Evolutionary conservation across 2,888 invertebrate genomes (phyloP).

Genomic region (Lymantria dispar): DNA sequence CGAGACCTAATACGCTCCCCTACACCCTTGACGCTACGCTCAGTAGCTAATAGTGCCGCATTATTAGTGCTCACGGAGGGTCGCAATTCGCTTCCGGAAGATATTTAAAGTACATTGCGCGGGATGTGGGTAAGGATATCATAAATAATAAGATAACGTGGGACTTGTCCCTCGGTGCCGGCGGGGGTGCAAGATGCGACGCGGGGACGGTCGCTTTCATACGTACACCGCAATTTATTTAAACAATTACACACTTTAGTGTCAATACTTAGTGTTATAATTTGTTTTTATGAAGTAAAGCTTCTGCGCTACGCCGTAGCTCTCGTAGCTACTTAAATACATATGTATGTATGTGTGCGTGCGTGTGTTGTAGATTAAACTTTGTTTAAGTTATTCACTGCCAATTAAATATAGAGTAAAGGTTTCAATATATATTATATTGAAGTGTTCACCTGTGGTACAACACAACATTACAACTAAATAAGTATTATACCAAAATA

Average conservation of each 20-base stretch:
- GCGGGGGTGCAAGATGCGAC: neutral
- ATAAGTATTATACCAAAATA: no score
- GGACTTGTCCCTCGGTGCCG: neutral
- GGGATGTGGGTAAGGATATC: constrained; percentile 34
- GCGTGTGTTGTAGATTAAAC: no score
- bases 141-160: constrained; percentile 61
- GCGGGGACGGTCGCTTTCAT: neutral
- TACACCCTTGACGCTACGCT: no score
- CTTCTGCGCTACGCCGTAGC: no score
- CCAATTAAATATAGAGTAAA: no score
- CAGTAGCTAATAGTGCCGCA: constrained; percentile 1
- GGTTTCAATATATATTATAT: no score
- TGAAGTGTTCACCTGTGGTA: no score
- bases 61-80: constrained; percentile 17
- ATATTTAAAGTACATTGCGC: constrained; percentile 19
- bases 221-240: neutral
- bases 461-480: no score
- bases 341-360: no score
- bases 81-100: constrained; percentile 9
- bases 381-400: no score
- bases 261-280: neutral
- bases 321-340: no score
- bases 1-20: no score
- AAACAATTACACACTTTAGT: constrained; percentile 2
- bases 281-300: neutral